Percentiles rank a stretch among this genome's conserved stretches.
phyloP scores from a whole-genome alignment of 2,113 vertebrate genomes.

The Macroglossus sobrinus region DNA sequence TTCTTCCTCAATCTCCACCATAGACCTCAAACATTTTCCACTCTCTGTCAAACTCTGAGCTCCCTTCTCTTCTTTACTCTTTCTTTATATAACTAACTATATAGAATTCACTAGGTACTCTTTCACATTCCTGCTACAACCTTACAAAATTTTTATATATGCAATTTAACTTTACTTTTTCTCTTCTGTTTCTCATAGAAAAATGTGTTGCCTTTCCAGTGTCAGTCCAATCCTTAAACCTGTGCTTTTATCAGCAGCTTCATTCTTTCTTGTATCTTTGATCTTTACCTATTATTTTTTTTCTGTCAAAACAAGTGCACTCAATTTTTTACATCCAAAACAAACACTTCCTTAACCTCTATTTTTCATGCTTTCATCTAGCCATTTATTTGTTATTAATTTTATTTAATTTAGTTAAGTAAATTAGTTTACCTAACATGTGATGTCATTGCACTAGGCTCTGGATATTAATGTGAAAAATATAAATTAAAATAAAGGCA shows the following conservation, averaged over 20 bases:
- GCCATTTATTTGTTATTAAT: background rate
- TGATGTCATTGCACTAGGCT: background rate
- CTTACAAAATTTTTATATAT: background rate
- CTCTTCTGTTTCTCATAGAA: background rate
- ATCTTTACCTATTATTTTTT: background rate
- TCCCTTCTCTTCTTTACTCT: background rate
- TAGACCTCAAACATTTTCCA: background rate
- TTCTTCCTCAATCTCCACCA: background rate
- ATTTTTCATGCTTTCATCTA: background rate
- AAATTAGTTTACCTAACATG: background rate
- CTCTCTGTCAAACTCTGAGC: background rate
- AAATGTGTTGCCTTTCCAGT: background rate
- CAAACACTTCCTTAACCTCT: background rate
- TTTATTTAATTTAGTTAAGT: background rate
- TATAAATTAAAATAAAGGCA: background rate
- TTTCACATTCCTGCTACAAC: background rate
- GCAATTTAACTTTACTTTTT: background rate
- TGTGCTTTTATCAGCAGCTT: background rate
- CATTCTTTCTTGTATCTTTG: background rate
- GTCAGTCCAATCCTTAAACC: background rate
- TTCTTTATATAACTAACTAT: background rate
- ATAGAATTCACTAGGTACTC: background rate
- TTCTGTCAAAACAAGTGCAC: background rate
- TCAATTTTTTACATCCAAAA: background rate
- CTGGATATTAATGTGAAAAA: background rate